phyloP scores from a whole-genome alignment of 2,888 invertebrate species.

The Aradus depressus region DNA sequence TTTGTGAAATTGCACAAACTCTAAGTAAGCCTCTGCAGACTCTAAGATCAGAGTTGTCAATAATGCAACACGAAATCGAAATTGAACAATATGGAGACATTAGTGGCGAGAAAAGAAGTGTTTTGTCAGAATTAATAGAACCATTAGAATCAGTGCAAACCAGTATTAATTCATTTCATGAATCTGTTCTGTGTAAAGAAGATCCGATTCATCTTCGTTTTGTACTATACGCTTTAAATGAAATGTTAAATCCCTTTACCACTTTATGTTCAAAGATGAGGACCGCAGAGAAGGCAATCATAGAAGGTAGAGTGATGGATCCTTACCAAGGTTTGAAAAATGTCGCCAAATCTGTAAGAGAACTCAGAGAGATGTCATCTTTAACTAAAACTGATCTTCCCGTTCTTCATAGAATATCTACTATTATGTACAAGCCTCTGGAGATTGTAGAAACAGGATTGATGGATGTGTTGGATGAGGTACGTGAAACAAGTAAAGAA shows the following conservation, averaged over 20 bases:
- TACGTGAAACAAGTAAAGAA: constrained; percentile 27
- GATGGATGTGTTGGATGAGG: constrained; percentile 22
- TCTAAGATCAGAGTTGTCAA: constrained; percentile 30
- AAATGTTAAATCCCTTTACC: constrained; percentile 33
- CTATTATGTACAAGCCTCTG: constrained; percentile 26
- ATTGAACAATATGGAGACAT: constrained; percentile 27
- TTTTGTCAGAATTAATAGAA: constrained; percentile 24
- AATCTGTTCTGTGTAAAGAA: constrained; percentile 32
- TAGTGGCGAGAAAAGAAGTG: constrained; percentile 12
- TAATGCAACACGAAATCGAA: constrained; percentile 31
- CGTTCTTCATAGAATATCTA: constrained; percentile 18
- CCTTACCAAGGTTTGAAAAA: constrained; percentile 28
- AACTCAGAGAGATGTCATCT: constrained; percentile 25
- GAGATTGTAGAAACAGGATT: constrained; percentile 26
- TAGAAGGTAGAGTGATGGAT: constrained; percentile 25
- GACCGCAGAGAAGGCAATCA: constrained; percentile 27
- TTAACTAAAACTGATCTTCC: constrained; percentile 20
- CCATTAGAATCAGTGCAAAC: constrained; percentile 35
- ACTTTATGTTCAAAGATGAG: constrained; percentile 28
- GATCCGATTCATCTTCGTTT: constrained; percentile 28
- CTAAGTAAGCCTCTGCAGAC: constrained; percentile 30
- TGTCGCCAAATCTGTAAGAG: constrained; percentile 28
- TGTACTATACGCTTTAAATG: constrained; percentile 34
- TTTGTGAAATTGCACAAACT: constrained; percentile 25
- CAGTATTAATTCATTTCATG: constrained; percentile 35